These are phyloP conservation scores for Monomorium pharaonis DNA, from an alignment of 1,140 invertebrate genomes.

Conservation along the genomic window DNA sequence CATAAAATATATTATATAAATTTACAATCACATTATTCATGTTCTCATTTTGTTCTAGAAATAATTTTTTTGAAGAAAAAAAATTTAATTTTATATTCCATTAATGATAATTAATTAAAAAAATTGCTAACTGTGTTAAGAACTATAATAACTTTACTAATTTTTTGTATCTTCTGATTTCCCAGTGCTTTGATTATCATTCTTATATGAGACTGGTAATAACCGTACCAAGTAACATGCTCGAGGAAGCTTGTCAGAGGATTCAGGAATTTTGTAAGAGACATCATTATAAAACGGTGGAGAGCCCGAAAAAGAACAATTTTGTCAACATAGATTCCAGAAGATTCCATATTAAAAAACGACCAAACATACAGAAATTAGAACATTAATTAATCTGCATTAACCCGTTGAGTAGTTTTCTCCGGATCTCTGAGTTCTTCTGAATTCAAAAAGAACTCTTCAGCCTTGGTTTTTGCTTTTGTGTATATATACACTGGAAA, in stretches of 20 bases:
- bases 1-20: no score
- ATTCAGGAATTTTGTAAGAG: slow-evolving; percentile 93
- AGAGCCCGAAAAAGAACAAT: slow-evolving; percentile 60
- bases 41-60: not conserved
- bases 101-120: not conserved
- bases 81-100: not conserved
- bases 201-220: slow-evolving; percentile 96
- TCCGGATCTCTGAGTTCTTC: not conserved
- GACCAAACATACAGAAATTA: not conserved
- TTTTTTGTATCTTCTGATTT: not conserved
- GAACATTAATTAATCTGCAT: not conserved
- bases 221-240: slow-evolving; percentile 93
- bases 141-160: not conserved
- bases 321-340: no score
- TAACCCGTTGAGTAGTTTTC: not conserved
- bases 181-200: slow-evolving; percentile 95
- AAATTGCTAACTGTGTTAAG: not conserved
- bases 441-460: not conserved
- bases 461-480: not conserved
- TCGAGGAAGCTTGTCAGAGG: slow-evolving; percentile 93
- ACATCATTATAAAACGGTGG: slow-evolving; percentile 84
- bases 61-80: not conserved
- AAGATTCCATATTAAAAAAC: slow-evolving; percentile 70
- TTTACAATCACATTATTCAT: not conserved
- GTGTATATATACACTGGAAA: no score